Percentiles rank a stretch among this genome's conserved stretches.
These are phyloP conservation scores for Pandion haliaetus DNA, from an alignment of 2,113 vertebrate species.

Conservation along the genomic window DNA sequence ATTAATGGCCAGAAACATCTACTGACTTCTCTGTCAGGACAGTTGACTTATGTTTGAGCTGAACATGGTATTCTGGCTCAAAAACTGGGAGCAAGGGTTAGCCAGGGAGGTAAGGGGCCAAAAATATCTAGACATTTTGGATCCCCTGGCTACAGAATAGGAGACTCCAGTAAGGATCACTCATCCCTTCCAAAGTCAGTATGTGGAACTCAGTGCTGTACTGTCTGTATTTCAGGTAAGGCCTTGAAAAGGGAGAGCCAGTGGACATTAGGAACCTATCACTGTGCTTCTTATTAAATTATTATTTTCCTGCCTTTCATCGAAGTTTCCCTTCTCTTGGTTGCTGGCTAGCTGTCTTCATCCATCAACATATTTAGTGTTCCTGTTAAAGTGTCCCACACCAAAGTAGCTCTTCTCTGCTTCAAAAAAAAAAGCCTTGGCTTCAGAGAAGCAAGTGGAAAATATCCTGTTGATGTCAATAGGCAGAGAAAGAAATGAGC, in stretches of 20 bases:
- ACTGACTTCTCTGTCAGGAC: background rate
- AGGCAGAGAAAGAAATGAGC: background rate
- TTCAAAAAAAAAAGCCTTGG: background rate
- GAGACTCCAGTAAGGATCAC: background rate
- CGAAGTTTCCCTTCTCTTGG: background rate
- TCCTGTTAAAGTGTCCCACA: background rate
- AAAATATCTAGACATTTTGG: background rate
- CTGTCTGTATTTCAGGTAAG: background rate
- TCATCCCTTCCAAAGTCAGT: background rate
- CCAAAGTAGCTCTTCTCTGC: background rate
- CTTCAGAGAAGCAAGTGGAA: background rate
- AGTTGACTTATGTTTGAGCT: background rate
- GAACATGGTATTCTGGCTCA: background rate
- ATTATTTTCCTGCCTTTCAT: background rate
- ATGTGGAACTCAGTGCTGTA: background rate
- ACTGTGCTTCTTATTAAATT: background rate
- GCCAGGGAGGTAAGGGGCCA: background rate
- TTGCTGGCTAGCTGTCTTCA: background rate
- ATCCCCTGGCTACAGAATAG: background rate
- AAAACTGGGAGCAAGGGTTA: background rate
- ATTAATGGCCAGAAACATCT: constrained; percentile 14
- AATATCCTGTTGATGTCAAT: background rate
- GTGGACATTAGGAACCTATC: background rate
- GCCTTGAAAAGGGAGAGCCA: background rate
- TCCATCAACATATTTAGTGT: background rate